A percentile compares a stretch with the other conserved stretches of the same genome.
Evolutionary conservation across 2,113 vertebrate genomes (phyloP).

Genomic region (rat (Rattus norvegicus)): GRCr8 NC_086021.1:53204501-53205000

Average conservation of each 20-base stretch:
- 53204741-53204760: constrained; percentile 78
- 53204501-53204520: constrained; percentile 59
- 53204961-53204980: constrained; percentile 4
- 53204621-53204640: constrained; percentile 74
- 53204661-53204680: constrained; percentile 76
- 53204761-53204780: constrained; percentile 82
- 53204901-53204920: constrained; percentile 62
- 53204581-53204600: constrained; percentile 80
- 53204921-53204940: constrained; percentile 18
- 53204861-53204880: constrained; percentile 81
- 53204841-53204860: constrained; percentile 81
- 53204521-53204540: background rate
- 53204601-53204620: constrained; percentile 74
- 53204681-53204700: constrained; percentile 75
- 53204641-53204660: constrained; percentile 80
- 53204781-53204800: constrained; percentile 82
- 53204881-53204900: constrained; percentile 71
- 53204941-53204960: background rate
- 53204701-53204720: constrained; percentile 58
- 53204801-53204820: constrained; percentile 82
- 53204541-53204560: constrained; percentile 55
- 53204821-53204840: constrained; percentile 83
- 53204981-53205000: background rate
- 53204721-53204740: constrained; percentile 71
- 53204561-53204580: constrained; percentile 74